phyloP scores from a whole-genome alignment of 2,888 invertebrate species.

The Habrosyne pyritoides region DNA sequence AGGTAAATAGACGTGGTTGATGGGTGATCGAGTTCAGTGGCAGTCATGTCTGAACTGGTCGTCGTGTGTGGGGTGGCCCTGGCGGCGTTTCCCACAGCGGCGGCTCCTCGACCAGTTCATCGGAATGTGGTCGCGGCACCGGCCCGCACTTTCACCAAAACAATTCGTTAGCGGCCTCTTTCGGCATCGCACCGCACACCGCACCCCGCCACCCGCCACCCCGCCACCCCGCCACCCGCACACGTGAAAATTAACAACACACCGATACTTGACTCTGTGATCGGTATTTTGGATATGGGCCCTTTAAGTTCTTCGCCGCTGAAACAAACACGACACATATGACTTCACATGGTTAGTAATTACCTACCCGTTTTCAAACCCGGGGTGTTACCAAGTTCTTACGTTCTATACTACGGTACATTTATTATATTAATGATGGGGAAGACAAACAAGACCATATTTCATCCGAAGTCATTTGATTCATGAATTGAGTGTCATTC shows the following conservation, averaged over 20 bases:
- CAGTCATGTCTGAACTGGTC: conserved; percentile 61
- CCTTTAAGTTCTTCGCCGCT: conserved; percentile 57
- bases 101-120: conserved; percentile 80
- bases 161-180: conserved; percentile 83
- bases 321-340: conserved; percentile 20
- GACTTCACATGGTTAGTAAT: not conserved
- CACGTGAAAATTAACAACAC: conserved; percentile 78
- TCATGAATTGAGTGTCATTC: too few relatives aligned
- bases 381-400: too few relatives aligned
- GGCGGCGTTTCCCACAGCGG: conserved; percentile 83
- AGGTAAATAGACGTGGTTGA: conserved; percentile 19
- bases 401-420: too few relatives aligned
- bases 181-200: conserved; percentile 77
- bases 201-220: conserved; percentile 50
- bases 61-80: conserved; percentile 77
- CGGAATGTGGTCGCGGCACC: conserved; percentile 82
- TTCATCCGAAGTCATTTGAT: too few relatives aligned
- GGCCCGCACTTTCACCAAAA: conserved; percentile 84
- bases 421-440: too few relatives aligned
- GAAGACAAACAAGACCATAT: too few relatives aligned
- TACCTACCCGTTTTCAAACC: too few relatives aligned
- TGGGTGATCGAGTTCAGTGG: conserved; percentile 42
- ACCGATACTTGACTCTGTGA: conserved; percentile 68
- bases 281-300: conserved; percentile 62
- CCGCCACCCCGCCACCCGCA: conserved; percentile 63